Evolutionary conservation across 2,113 vertebrate species (phyloP).

Genomic region (Rhinopomastus cyanomelas): DNA sequence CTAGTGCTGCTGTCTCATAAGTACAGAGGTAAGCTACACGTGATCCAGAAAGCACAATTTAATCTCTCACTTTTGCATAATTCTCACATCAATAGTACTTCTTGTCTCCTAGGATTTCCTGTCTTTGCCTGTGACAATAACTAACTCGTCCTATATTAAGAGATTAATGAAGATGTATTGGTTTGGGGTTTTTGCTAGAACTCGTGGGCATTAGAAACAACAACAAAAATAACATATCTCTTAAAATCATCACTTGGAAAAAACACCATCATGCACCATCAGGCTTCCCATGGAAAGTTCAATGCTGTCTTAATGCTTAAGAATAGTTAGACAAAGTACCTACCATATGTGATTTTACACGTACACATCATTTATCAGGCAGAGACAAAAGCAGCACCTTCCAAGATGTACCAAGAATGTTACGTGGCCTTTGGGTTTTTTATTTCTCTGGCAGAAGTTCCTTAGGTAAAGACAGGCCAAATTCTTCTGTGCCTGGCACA

Average conservation of each 20-base stretch:
- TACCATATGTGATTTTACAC: not conserved
- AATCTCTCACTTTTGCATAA: not conserved
- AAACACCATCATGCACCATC: not conserved
- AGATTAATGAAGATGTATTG: not conserved
- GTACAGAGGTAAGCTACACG: not conserved
- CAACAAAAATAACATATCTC: not conserved
- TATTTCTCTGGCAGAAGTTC: not conserved
- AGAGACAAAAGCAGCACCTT: not conserved
- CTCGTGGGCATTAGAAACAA: not conserved
- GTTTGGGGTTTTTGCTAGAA: not conserved
- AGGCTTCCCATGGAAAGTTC: not conserved
- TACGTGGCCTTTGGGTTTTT: not conserved
- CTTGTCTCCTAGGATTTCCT: not conserved
- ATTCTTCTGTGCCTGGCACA: slow-evolving; percentile 1
- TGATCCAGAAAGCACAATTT: not conserved
- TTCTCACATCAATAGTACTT: not conserved
- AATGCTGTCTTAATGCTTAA: not conserved
- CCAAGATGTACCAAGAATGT: not conserved
- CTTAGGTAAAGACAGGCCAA: not conserved
- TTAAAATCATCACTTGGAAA: not conserved
- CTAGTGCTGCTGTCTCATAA: not conserved
- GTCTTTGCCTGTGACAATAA: not conserved
- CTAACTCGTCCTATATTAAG: not conserved
- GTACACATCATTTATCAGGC: not conserved
- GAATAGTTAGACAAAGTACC: not conserved